Evolutionary conservation across 2,113 vertebrate genomes (phyloP).

Genomic region (Tychaedon coryphoeus): DNA sequence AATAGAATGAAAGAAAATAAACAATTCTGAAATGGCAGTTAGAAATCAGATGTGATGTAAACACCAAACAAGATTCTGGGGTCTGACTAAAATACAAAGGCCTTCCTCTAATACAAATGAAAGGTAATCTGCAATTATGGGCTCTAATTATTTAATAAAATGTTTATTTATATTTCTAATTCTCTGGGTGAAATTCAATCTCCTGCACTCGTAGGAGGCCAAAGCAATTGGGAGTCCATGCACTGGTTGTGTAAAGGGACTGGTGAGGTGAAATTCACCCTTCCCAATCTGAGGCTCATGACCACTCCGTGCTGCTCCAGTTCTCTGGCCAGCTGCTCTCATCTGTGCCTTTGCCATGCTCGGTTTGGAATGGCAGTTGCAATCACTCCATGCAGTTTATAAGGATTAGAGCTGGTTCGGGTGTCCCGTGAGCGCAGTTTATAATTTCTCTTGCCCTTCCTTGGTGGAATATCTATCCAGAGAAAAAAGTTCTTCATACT

Average conservation of each 20-base stretch:
- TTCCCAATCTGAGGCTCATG: not conserved
- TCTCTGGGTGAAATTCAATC: constrained; percentile 44
- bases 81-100: not conserved
- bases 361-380: not conserved
- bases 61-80: not conserved
- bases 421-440: not conserved
- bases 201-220: not conserved
- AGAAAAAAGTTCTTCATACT: not conserved
- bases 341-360: not conserved
- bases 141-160: constrained; percentile 45
- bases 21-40: not conserved
- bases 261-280: constrained; percentile 18
- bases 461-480: not conserved
- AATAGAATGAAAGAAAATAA: not conserved
- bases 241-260: not conserved
- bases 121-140: constrained; percentile 13
- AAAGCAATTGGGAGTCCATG: not conserved
- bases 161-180: constrained; percentile 46
- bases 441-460: not conserved
- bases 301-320: rapidly evolving
- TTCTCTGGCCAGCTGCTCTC: constrained; percentile 9
- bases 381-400: not conserved
- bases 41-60: constrained; percentile 10
- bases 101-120: not conserved
- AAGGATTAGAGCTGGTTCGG: not conserved